phyloP scores from a whole-genome alignment of 2,113 vertebrate genomes.

The Oplegnathus fasciatus region DNA sequence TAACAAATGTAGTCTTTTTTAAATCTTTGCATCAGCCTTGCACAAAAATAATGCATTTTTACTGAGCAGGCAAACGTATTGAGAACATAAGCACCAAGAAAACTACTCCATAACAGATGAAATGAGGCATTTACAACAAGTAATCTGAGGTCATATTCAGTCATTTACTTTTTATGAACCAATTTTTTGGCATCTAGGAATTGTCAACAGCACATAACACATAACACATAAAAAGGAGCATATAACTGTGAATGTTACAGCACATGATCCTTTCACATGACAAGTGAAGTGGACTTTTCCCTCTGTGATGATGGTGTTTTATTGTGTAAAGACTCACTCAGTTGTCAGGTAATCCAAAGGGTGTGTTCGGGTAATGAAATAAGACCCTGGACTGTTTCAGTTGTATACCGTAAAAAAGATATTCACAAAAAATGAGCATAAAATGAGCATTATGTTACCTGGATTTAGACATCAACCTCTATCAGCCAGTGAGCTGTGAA shows the following conservation, averaged over 20 bases:
- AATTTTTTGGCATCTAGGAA: background rate
- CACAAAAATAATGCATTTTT: background rate
- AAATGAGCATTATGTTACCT: background rate
- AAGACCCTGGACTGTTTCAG: background rate
- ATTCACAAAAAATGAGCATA: background rate
- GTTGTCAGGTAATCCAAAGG: background rate
- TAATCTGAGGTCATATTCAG: background rate
- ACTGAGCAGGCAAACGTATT: background rate
- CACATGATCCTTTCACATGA: background rate
- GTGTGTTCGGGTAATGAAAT: background rate
- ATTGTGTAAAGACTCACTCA: background rate
- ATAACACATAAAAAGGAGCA: too few species aligned
- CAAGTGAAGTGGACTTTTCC: conserved; percentile 22
- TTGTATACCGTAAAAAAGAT: background rate
- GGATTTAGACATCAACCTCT: background rate
- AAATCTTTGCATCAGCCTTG: too few species aligned
- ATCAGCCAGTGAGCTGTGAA: background rate
- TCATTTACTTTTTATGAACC: background rate
- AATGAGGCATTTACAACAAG: background rate
- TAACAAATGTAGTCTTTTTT: too few species aligned
- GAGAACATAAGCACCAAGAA: background rate
- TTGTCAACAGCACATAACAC: background rate
- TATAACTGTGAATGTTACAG: background rate
- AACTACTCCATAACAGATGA: background rate
- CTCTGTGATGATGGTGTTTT: background rate